phyloP scores from a whole-genome alignment of 2,113 vertebrate genomes.

The Corapipo altera region DNA sequence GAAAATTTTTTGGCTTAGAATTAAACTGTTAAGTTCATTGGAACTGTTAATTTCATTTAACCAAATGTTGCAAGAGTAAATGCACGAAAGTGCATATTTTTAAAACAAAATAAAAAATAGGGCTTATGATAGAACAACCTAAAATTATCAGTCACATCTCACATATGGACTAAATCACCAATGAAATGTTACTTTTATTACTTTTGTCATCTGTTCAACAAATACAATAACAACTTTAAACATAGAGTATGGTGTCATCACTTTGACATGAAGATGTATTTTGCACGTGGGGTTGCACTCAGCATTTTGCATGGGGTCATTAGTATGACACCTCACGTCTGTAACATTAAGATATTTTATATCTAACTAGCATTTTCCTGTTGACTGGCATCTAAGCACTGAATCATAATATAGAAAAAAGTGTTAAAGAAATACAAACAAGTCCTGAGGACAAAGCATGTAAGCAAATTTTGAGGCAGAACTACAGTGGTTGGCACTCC shows the following conservation, averaged over 20 bases:
- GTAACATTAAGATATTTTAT: background rate
- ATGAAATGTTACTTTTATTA: background rate
- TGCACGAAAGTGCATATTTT: background rate
- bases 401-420: background rate
- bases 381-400: background rate
- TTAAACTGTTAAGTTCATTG: background rate
- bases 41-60: background rate
- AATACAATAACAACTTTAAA: background rate
- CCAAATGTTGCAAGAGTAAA: background rate
- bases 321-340: background rate
- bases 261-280: background rate
- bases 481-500: background rate
- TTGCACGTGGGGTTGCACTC: too few relatives aligned
- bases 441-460: background rate
- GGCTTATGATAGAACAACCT: background rate
- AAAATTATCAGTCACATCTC: background rate
- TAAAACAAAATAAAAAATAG: background rate
- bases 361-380: background rate
- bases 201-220: background rate
- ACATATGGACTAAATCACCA: background rate
- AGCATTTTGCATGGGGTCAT: background rate
- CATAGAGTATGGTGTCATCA: background rate
- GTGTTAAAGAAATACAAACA: background rate
- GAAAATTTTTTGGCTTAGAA: background rate
- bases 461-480: background rate